These are phyloP conservation scores for Pangasius larnaudii DNA, from an alignment of 2,797 vertebrate species.

Conservation along the genomic window DNA sequence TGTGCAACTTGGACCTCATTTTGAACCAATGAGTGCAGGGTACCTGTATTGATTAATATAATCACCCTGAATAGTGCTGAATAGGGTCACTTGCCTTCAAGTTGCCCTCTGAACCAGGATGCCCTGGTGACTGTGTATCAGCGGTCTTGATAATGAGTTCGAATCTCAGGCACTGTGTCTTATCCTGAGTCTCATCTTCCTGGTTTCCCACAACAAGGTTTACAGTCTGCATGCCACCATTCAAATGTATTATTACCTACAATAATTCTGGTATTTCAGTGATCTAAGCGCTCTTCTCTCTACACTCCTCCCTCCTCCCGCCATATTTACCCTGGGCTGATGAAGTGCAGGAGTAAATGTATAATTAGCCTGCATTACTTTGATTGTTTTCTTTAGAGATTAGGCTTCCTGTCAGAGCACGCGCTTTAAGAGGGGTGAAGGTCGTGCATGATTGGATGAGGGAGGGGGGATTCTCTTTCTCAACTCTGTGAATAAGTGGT, in stretches of 20 bases:
- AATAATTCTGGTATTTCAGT: constrained; percentile 68
- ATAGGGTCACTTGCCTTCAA: constrained; percentile 27
- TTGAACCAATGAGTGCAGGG: constrained; percentile 2
- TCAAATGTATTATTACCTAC: constrained; percentile 62
- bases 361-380: constrained; percentile 86
- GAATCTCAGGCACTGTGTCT: constrained; percentile 38
- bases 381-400: constrained; percentile 87
- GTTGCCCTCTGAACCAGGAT: constrained; percentile 40
- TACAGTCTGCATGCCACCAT: constrained; percentile 57
- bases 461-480: constrained; percentile 82
- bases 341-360: constrained; percentile 83
- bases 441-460: constrained; percentile 91
- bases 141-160: constrained; percentile 18
- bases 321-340: constrained; percentile 79
- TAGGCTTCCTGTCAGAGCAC: constrained; percentile 80
- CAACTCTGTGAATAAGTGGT: constrained; percentile 86
- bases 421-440: constrained; percentile 82
- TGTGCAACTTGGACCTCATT: too few relatives aligned
- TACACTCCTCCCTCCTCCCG: constrained; percentile 61
- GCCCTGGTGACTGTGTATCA: constrained; percentile 37
- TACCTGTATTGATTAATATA: constrained; percentile 32
- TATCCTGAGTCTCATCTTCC: constrained; percentile 52
- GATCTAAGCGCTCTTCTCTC: constrained; percentile 60
- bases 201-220: constrained; percentile 62
- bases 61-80: constrained; percentile 28